phyloP scores from a whole-genome alignment of 1,140 invertebrate genomes.

The Atta colombica region DNA sequence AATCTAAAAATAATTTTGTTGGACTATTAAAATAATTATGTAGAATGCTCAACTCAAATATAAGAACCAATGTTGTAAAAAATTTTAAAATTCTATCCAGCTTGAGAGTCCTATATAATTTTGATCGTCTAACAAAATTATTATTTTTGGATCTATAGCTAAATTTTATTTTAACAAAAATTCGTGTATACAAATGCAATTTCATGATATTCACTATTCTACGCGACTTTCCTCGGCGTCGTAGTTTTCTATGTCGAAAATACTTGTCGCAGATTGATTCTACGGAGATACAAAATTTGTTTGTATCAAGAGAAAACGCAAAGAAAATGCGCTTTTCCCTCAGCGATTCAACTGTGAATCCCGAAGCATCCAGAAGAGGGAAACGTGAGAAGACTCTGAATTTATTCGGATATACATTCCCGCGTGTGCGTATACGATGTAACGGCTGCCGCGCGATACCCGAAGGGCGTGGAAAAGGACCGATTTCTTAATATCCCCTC shows the following conservation, averaged over 20 bases:
- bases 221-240: not conserved
- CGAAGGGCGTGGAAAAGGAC: conserved; percentile 65
- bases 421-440: conserved; percentile 8
- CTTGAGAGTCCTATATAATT: too few species aligned
- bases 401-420: conserved; percentile 73
- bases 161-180: not conserved
- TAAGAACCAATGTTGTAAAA: too few species aligned
- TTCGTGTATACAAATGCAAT: not conserved
- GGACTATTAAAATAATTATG: too few species aligned
- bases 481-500: conserved; percentile 80
- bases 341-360: conserved; percentile 8
- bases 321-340: conserved; percentile 40
- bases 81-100: too few species aligned
- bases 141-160: too few species aligned
- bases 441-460: conserved; percentile 33
- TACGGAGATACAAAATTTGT: conserved; percentile 69
- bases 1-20: too few species aligned
- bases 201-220: not conserved
- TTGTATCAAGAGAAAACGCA: conserved; percentile 59
- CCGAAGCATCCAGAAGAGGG: not conserved
- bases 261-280: conserved; percentile 67
- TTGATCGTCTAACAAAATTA: too few species aligned
- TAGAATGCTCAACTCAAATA: too few species aligned
- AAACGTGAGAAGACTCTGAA: conserved; percentile 74
- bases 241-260: conserved; percentile 18